Evolutionary conservation across 2,797 vertebrate genomes (phyloP), one percentile per base, ranked within the genome.

Genomic region (Crax fasciolata): DNA sequence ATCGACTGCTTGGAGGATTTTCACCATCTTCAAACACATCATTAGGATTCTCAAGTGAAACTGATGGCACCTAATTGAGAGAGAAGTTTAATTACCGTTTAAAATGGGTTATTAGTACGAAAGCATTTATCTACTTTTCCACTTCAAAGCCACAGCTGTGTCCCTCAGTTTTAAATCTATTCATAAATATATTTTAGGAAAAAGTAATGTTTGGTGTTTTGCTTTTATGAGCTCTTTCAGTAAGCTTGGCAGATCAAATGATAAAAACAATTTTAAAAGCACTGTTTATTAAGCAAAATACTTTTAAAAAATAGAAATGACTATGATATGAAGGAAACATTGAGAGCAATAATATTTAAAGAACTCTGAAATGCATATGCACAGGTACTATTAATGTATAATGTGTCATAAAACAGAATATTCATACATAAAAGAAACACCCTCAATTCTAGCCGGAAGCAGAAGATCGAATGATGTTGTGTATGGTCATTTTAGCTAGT

Each of bases 11-110:
- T 30, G 97, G 97, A 74, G 98, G 98, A 68, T 98, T 99, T 95
- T 99, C 99, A 58, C 98, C 97, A 28, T 99, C 99, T 90, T 99
- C 98, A 95, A 99, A 99, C 21, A 99, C 98, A 11, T 99, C 99
- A 5, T 75, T 96, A 67, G 97, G 96, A 93, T 97, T 98, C 97
- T 99, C 99, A 84, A 98, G 91, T 32, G 98, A 94, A 85, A 96
- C 84, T 44, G 98, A 95, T 1, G 97, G 96, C 38, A 98, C 84
- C 98, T 98, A 93, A 52, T 82, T n/a, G 49, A 96, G 48, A 96
- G 43, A 70, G 58, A 95, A 89, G 68, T 80, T 93, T 41, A 71
- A 82, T 24, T 9, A 51, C 13, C 35, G 13, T 44, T 93, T 15
- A 87, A 35, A 80, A 57, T 3, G 19, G 9, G 11, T 48, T 57